Evolutionary conservation across 2,113 vertebrate species (phyloP).

Genomic region (Lichenostomus cassidix): DNA sequence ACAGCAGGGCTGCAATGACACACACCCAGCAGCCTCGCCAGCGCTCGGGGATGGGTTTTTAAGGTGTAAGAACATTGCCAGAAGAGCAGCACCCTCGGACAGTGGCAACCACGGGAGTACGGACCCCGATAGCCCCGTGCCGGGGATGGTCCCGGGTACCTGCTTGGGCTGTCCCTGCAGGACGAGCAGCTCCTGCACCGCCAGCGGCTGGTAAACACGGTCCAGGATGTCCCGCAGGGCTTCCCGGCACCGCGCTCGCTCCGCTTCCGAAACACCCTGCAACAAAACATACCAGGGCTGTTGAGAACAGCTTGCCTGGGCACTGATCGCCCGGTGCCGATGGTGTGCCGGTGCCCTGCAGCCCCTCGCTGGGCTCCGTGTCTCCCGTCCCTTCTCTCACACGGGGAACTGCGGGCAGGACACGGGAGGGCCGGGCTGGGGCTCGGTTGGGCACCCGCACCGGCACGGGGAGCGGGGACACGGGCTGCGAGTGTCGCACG

Average conservation of each 20-base stretch:
- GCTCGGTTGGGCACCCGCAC: neutral
- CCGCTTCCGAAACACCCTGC: conserved; percentile 77
- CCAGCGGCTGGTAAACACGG: conserved; percentile 89
- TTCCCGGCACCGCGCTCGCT: conserved; percentile 72
- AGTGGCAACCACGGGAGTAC: rapidly evolving
- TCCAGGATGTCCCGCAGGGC: conserved; percentile 78
- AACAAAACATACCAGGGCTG: neutral
- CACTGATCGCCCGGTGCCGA: rapidly evolving
- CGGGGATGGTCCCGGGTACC: conserved; percentile 65
- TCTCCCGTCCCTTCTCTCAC: rapidly evolving
- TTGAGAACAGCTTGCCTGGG: rapidly evolving
- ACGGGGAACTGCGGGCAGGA: rapidly evolving
- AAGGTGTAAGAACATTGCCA: neutral
- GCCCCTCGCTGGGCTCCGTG: neutral
- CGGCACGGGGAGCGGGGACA: neutral
- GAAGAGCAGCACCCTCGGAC: neutral
- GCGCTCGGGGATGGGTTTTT: rapidly evolving
- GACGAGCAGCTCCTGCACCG: conserved; percentile 87
- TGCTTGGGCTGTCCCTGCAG: conserved; percentile 88
- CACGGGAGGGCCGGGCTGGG: rapidly evolving
- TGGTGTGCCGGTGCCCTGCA: neutral
- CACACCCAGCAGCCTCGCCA: rapidly evolving
- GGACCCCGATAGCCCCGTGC: rapidly evolving
- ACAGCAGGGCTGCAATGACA: rapidly evolving
- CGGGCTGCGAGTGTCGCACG: neutral